Percentiles rank a stretch among this genome's conserved stretches.
Evolutionary conservation across 2,888 invertebrate genomes (phyloP).

Genomic region (Cheilosia variabilis): DNA sequence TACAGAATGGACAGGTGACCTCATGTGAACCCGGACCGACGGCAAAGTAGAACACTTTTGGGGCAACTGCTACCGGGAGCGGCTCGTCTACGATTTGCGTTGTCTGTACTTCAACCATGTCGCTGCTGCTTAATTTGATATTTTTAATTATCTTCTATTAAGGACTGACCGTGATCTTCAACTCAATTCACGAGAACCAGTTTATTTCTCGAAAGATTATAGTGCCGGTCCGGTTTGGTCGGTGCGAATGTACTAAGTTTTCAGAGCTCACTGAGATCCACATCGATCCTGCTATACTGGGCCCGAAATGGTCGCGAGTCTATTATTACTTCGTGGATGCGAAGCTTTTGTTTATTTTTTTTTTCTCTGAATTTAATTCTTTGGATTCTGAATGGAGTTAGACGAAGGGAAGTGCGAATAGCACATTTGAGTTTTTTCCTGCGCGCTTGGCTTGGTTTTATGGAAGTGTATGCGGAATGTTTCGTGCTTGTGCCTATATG

Average conservation of each 20-base stretch:
- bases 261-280: constrained; percentile 34
- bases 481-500: background rate
- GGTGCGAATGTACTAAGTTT: constrained; percentile 37
- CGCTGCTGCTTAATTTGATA: background rate
- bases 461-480: constrained; percentile 1
- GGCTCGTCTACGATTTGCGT: constrained; percentile 57
- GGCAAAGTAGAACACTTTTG: constrained; percentile 80
- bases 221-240: constrained; percentile 9
- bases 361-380: constrained; percentile 22
- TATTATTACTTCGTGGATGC: constrained; percentile 20
- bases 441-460: background rate
- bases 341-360: constrained; percentile 46
- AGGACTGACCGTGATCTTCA: constrained; percentile 22
- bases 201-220: constrained; percentile 3
- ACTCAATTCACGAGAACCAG: constrained; percentile 25
- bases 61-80: background rate
- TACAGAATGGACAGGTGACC: constrained; percentile 81
- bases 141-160: constrained; percentile 12
- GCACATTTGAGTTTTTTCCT: constrained; percentile 56
- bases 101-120: constrained; percentile 67
- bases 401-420: constrained; percentile 33
- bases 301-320: constrained; percentile 22
- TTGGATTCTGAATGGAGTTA: constrained; percentile 1
- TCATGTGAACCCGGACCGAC: constrained; percentile 81
- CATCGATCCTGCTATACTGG: constrained; percentile 16